Evolutionary conservation across 2,113 vertebrate genomes (phyloP), one percentile per base, ranked within the genome.

Genomic region (Origma solitaria): DNA sequence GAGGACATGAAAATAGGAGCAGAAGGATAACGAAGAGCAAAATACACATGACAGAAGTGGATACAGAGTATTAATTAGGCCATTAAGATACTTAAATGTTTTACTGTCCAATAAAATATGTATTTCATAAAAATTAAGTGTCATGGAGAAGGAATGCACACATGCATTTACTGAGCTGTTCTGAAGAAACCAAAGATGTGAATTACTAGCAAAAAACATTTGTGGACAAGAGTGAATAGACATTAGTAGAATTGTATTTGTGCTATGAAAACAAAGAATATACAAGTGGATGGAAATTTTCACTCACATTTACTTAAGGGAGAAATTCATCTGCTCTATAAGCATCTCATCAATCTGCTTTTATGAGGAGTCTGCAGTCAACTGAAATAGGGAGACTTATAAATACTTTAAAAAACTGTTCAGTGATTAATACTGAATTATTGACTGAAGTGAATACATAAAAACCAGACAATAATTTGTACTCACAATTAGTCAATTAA

Each of bases 21-120:
- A 79, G 66, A 7, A 90, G 45, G 60, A 57, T 51, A 94, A 91
- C 1, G 25, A 94, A 93, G 66, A 80, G 89, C 78, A 95, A 94
- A 92, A 89, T 47, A 89, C 62, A 92, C 31, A 91, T 42, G 84
- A 51, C 50, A 94, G 80, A 82, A 87, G 53, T 31, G 84, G 58
- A 88, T 89, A 78, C 27, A 75, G 79, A 58, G 82, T 88, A 96
- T 96, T 95, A 96, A 97, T 96, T 96, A 95, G 83, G 69, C 91
- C 83, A 94, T 95, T 95, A 93, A 80, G 88, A 87, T 45, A 73
- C 51, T 95, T 88, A 87, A 95, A 92, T 80, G 66, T 83, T 96
- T 96, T 88, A 94, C 79, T 80, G 78, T 76, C 90, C 83, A 95
- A 96, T 96, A 92, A 95, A 96, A 94, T 88, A 96, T 75, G 78